These are phyloP conservation scores for Nibea coibor DNA, from an alignment of 2,113 vertebrate species.

Conservation along the genomic window DNA sequence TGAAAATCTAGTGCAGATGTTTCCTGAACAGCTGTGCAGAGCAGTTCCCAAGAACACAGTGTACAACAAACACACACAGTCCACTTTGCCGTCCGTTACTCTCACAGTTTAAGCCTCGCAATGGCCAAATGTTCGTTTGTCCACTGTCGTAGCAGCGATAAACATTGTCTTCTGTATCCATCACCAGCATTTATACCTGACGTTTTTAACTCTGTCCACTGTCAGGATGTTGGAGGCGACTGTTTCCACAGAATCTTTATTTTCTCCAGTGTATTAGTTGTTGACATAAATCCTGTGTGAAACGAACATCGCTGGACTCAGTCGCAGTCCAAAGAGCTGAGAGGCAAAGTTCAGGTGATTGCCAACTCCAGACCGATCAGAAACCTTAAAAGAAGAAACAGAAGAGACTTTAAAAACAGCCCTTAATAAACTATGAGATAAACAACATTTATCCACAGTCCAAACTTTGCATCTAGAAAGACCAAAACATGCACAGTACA, in stretches of 20 bases:
- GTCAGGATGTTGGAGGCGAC: not conserved
- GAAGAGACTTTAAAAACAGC: not conserved
- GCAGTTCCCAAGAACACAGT: slow-evolving; percentile 19
- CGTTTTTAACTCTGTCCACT: not conserved
- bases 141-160: not conserved
- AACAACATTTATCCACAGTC: not conserved
- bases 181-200: not conserved
- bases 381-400: slow-evolving; percentile 50
- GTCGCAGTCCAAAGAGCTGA: slow-evolving; percentile 10
- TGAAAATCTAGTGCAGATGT: slow-evolving; percentile 62
- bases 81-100: slow-evolving; percentile 1
- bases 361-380: slow-evolving; percentile 14
- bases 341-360: not conserved
- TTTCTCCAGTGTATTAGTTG: not conserved
- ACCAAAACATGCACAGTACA: not conserved
- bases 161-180: slow-evolving; percentile 4
- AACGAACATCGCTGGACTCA: not conserved
- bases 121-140: slow-evolving; percentile 7
- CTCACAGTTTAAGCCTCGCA: slow-evolving; percentile 8
- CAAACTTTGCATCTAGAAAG: not conserved
- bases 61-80: slow-evolving; percentile 28
- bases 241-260: not conserved
- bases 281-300: slow-evolving; percentile 10
- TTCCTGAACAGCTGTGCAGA: slow-evolving; percentile 62
- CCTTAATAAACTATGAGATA: not conserved